Conservation (phyloP, 1,140 invertebrate species). For the Drosophila repletoides region DNA sequence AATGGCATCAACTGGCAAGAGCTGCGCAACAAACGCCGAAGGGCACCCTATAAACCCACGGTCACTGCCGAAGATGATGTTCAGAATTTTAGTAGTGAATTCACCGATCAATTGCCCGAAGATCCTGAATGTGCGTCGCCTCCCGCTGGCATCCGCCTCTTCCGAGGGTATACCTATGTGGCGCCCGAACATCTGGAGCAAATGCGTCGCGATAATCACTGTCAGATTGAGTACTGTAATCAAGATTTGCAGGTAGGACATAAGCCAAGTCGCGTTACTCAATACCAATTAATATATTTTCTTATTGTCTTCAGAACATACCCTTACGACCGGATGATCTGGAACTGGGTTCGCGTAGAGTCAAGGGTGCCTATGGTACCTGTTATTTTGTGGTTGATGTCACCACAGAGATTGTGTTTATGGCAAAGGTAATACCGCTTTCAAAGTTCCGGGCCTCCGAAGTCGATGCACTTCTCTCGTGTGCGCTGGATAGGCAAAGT, state of each 20-base stretch:
- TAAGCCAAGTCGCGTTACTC: no score
- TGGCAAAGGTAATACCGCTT: constrained; percentile 91
- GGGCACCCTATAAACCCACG: constrained; percentile 91
- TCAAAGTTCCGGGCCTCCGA: constrained; percentile 71
- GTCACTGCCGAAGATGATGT: constrained; percentile 94
- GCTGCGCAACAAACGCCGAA: constrained; percentile 88
- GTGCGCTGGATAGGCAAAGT: constrained; percentile 41
- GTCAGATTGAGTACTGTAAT: constrained; percentile 69
- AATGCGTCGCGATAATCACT: constrained; percentile 50
- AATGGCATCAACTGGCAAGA: constrained; percentile 90
- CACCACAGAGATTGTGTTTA: constrained; percentile 55
- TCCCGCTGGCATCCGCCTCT: constrained; percentile 92
- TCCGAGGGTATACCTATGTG: constrained; percentile 97
- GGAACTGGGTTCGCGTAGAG: constrained; percentile 45
- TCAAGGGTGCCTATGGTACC: constrained; percentile 58
- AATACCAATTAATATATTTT: background rate
- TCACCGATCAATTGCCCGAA: constrained; percentile 93
- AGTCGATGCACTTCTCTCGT: constrained; percentile 70
- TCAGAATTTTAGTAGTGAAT: constrained; percentile 98
- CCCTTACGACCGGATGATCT: constrained; percentile 58
- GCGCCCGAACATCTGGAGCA: constrained; percentile 89
- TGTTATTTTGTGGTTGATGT: constrained; percentile 65
- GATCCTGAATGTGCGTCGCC: constrained; percentile 96
- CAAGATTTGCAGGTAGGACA: constrained; percentile 45
- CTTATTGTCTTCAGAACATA: constrained; percentile 40